Conservation (phyloP, 92 coral and sea anemone genomes). For the Paramuricea clavata region DNA sequence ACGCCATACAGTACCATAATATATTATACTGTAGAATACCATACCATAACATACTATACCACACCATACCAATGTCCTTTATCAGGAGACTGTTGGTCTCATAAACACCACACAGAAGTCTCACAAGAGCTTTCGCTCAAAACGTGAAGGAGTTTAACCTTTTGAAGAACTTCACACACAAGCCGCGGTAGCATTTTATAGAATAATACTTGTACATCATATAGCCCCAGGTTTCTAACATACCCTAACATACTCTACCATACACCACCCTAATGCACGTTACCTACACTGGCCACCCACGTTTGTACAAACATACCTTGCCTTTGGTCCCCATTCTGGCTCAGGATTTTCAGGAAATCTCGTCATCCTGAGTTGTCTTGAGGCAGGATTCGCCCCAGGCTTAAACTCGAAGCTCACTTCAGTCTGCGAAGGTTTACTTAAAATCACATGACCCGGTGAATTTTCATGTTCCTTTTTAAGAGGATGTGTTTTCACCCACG, state of each 20-base stretch:
- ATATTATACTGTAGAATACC: neutral
- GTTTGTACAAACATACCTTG: constrained; percentile 73
- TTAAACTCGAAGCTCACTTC: constrained; percentile 80
- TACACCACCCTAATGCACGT: neutral
- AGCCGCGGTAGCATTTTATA: too few relatives aligned
- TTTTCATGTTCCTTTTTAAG: constrained; percentile 79
- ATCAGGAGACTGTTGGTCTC: too few relatives aligned
- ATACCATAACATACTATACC: constrained; percentile 1
- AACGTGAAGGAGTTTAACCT: too few relatives aligned
- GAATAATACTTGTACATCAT: too few relatives aligned
- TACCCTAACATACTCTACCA: neutral
- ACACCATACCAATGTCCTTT: too few relatives aligned
- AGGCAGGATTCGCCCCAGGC: constrained; percentile 88
- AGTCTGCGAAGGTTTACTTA: constrained; percentile 75
- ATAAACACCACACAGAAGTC: too few relatives aligned
- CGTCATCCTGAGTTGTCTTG: constrained; percentile 82
- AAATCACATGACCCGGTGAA: constrained; percentile 83
- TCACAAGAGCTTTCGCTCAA: too few relatives aligned
- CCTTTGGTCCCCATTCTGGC: constrained; percentile 98
- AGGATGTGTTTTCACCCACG: constrained; percentile 93
- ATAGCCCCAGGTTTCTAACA: neutral
- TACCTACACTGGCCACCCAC: too few relatives aligned
- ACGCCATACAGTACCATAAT: neutral
- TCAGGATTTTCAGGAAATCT: constrained; percentile 95
- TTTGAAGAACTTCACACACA: too few relatives aligned